Evolutionary conservation across 1,140 invertebrate species (phyloP).

Genomic region (Liolophura sinensis): DNA sequence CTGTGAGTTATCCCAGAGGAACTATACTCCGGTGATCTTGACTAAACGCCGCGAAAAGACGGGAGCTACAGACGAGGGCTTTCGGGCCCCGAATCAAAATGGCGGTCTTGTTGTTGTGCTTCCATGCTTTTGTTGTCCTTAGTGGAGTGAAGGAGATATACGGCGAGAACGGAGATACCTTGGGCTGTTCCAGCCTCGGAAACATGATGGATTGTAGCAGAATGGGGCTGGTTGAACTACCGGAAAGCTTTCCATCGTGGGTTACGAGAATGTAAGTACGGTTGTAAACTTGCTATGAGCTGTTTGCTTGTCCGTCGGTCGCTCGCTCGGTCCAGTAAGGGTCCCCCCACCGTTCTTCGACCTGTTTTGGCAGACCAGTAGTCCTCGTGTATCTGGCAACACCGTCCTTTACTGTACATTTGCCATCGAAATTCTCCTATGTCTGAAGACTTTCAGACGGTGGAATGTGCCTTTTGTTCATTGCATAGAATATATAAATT

Average conservation of each 20-base stretch:
- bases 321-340: neutral
- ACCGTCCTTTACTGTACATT: neutral
- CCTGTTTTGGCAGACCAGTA: neutral
- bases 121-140: constrained; percentile 33
- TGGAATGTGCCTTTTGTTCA: too few species aligned
- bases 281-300: neutral
- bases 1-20: constrained; percentile 1
- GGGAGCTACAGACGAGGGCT: too few species aligned
- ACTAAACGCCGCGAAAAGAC: too few species aligned
- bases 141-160: too few species aligned
- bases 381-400: neutral
- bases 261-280: constrained; percentile 52
- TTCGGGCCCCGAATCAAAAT: constrained; percentile 24
- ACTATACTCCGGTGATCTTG: constrained; percentile 1
- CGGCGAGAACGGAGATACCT: too few species aligned
- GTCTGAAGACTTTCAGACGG: neutral
- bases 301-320: neutral
- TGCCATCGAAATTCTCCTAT: neutral
- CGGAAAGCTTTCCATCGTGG: constrained; percentile 50
- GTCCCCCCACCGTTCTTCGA: neutral
- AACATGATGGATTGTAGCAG: constrained; percentile 51
- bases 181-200: constrained; percentile 48
- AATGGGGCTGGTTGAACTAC: constrained; percentile 44
- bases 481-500: too few species aligned
- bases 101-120: constrained; percentile 34